Percentiles rank a stretch among this genome's conserved stretches.
Evolutionary conservation across 2,113 vertebrate genomes (phyloP).

Genomic region (Cinclus cinclus): DNA sequence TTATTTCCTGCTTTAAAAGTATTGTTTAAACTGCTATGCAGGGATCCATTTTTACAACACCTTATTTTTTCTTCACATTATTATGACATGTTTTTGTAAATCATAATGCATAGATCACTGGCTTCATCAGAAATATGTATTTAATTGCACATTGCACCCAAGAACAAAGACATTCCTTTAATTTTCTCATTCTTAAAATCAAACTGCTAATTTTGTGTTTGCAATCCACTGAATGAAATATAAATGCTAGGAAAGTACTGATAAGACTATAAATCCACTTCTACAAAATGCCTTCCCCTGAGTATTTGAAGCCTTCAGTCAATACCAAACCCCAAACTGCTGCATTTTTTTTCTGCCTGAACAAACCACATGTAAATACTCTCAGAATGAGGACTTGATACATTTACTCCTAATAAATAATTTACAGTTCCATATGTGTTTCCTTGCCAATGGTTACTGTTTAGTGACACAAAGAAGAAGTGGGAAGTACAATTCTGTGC

Average conservation of each 20-base stretch:
- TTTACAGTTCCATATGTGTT: conserved; percentile 67
- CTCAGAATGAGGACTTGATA: conserved; percentile 63
- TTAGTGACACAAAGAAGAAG: conserved; percentile 41
- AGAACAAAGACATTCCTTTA: conserved; percentile 4
- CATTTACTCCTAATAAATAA: conserved; percentile 64
- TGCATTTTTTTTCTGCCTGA: conserved; percentile 33
- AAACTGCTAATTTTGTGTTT: neutral
- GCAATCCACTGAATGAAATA: conserved; percentile 16
- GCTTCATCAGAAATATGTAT: neutral
- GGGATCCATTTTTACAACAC: neutral
- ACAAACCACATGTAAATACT: conserved; percentile 36
- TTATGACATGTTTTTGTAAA: neutral
- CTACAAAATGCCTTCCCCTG: conserved; percentile 24
- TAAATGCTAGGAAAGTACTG: conserved; percentile 5
- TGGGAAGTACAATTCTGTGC: neutral
- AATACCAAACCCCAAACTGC: neutral
- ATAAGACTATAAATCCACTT: conserved; percentile 28
- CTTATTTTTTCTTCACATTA: neutral
- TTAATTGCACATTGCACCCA: neutral
- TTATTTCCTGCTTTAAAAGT: conserved; percentile 22
- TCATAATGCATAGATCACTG: neutral
- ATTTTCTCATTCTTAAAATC: conserved; percentile 28
- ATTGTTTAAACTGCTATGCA: neutral
- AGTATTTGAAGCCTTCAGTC: conserved; percentile 10
- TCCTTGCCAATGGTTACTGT: conserved; percentile 51